A percentile compares a stretch with the other conserved stretches of the same genome.
Evolutionary conservation across 1,140 invertebrate species (phyloP).

Genomic region (Lasioglossum albipes): DNA sequence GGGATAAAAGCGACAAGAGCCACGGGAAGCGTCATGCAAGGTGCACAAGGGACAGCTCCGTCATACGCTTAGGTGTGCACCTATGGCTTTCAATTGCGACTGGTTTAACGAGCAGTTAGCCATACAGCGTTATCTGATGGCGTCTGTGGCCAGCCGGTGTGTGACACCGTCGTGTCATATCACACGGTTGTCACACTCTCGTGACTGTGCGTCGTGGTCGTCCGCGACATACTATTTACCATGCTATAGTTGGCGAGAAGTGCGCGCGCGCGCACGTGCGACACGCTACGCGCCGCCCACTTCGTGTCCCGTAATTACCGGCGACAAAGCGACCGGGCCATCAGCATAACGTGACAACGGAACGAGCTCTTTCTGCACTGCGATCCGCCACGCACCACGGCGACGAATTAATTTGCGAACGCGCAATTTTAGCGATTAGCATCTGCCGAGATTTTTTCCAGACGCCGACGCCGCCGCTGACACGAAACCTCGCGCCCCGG

Average conservation of each 20-base stretch:
- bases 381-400: conserved; percentile 43
- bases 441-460: conserved; percentile 9
- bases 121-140: conserved; percentile 49
- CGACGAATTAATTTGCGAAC: conserved; percentile 50
- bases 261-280: conserved; percentile 57
- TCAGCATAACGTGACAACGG: conserved; percentile 57
- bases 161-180: conserved; percentile 48
- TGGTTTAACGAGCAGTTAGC: conserved; percentile 50
- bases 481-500: neutral
- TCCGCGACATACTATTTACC: conserved; percentile 24
- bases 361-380: conserved; percentile 41
- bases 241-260: neutral
- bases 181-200: conserved; percentile 49
- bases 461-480: too few species aligned
- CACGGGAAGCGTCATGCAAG: neutral
- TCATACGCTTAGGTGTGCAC: neutral
- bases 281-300: conserved; percentile 68
- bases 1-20: neutral
- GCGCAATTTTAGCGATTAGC: conserved; percentile 3
- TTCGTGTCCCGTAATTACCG: conserved; percentile 65
- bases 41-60: neutral
- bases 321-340: conserved; percentile 65
- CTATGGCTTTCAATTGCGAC: conserved; percentile 18
- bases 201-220: conserved; percentile 30
- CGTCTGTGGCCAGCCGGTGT: conserved; percentile 46